Base-by-base conservation (phyloP, 2,113 vertebrate genomes). In the Aleadryas rufinucha region DNA sequence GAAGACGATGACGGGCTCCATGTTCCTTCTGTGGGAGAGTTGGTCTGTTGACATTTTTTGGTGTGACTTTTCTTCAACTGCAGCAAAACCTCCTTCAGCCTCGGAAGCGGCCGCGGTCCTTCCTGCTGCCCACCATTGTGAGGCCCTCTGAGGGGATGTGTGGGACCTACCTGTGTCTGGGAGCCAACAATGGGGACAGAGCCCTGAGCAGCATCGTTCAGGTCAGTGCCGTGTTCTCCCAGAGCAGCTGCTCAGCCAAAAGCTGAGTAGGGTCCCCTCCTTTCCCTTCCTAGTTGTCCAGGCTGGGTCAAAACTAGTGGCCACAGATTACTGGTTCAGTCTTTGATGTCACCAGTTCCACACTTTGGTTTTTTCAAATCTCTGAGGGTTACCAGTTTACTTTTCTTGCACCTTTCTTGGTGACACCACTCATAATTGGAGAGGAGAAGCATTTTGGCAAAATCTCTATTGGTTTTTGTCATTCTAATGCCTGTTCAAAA, bases 141-240 rank as follows among this genome's bases (percentile, higher is more conserved):
- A 98, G 99, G 75, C 99, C 99, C 0, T 98, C 99, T 0, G 75
- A 98, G 77, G 99, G 99, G 2, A 94, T 99, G 91, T 99, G 99
- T 52, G 99, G 99, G 76, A 99, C 99, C 1, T 99, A 99, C 89
- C 97, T 99, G 9, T 98, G 99, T 1, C 96, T 99, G 72, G 99
- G 98, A 23, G 99, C 99, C 42, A 99, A 98, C 60, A 98, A 98
- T 13, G 99, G 98, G 37, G 98, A 99, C 78, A 98, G 97, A 88
- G 98, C 99, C 70, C 97, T 99, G 61, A 99, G 99, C 52, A 97
- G 99, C 93, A 98, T 99, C 31, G 98, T 99, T 33, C 99, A 99
- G 99, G 99, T 99, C 60, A 41, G 94, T 57, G 77, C 57, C 3
- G 1, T 3, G 27, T 9, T 31, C 70, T 16, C 83, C 12, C 30